Percentiles rank a stretch among this genome's conserved stretches.
These are phyloP conservation scores for Dromococcyx pavoninus DNA, from an alignment of 2,797 vertebrate genomes.

Conservation along the genomic window DNA sequence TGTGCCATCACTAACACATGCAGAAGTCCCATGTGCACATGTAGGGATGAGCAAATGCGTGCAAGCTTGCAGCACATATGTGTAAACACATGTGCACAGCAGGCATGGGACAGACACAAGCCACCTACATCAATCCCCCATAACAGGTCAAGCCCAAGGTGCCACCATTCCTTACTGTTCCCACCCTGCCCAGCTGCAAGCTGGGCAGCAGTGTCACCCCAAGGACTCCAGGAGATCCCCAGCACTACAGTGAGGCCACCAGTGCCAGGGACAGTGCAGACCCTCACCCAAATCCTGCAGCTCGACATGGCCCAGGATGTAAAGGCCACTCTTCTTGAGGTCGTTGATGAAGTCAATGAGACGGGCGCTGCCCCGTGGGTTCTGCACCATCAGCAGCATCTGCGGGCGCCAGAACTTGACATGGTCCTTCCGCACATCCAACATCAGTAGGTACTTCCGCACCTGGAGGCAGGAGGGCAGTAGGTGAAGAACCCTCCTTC, in stretches of 20 bases:
- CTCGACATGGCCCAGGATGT: conserved; percentile 91
- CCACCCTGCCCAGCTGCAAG: neutral
- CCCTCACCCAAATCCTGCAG: conserved; percentile 91
- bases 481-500: neutral
- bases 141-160: neutral
- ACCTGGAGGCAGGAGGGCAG: conserved; percentile 78
- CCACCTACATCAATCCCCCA: neutral
- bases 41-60: rapidly evolving
- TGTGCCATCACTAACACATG: rapidly evolving
- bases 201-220: neutral
- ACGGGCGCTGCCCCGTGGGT: conserved; percentile 89
- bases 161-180: neutral
- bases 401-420: conserved; percentile 99
- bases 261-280: neutral
- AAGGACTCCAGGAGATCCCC: rapidly evolving
- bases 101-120: neutral
- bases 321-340: conserved; percentile 96
- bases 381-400: conserved; percentile 94
- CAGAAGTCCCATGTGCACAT: rapidly evolving
- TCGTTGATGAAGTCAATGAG: conserved; percentile 95
- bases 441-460: conserved; percentile 92
- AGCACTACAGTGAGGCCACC: neutral
- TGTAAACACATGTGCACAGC: neutral
- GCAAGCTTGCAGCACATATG: neutral
- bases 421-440: conserved; percentile 95